A percentile compares a stretch with the other conserved stretches of the same genome.
These are phyloP conservation scores for Syritta pipiens DNA, from an alignment of 2,888 invertebrate genomes.

Conservation along the genomic window DNA sequence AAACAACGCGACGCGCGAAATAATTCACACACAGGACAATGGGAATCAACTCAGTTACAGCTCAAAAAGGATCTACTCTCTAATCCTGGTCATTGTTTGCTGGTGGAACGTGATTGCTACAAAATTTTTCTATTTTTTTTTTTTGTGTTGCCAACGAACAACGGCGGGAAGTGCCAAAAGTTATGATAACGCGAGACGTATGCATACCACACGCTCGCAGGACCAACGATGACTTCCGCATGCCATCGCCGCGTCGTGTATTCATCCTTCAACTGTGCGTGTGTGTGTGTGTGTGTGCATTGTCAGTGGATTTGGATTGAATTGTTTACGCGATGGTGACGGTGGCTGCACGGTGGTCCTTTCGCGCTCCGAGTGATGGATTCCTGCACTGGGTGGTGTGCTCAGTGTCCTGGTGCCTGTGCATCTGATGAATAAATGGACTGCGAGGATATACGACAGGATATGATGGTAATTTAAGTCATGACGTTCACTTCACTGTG, in stretches of 20 bases:
- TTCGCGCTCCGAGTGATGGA: conserved; percentile 50
- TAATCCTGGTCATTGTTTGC: conserved; percentile 30
- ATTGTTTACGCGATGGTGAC: conserved; percentile 59
- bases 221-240: conserved; percentile 35
- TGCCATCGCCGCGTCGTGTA: conserved; percentile 35
- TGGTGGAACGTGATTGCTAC: conserved; percentile 52
- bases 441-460: conserved; percentile 69
- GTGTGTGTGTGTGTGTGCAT: conserved; percentile 39
- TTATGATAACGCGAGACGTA: conserved; percentile 68
- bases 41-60: conserved; percentile 44
- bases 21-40: conserved; percentile 61
- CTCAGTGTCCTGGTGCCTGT: conserved; percentile 12
- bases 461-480: conserved; percentile 69
- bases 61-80: conserved; percentile 41
- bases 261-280: conserved; percentile 52
- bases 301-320: conserved; percentile 69
- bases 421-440: conserved; percentile 69
- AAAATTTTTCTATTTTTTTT: not conserved
- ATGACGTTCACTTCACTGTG: conserved; percentile 66
- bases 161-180: conserved; percentile 49
- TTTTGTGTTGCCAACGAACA: not conserved
- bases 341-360: conserved; percentile 13
- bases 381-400: conserved; percentile 39
- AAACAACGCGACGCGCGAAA: conserved; percentile 45
- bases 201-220: conserved; percentile 34